phyloP scores from a whole-genome alignment of 2,888 invertebrate genomes.

The Meteorus cinctellus region DNA sequence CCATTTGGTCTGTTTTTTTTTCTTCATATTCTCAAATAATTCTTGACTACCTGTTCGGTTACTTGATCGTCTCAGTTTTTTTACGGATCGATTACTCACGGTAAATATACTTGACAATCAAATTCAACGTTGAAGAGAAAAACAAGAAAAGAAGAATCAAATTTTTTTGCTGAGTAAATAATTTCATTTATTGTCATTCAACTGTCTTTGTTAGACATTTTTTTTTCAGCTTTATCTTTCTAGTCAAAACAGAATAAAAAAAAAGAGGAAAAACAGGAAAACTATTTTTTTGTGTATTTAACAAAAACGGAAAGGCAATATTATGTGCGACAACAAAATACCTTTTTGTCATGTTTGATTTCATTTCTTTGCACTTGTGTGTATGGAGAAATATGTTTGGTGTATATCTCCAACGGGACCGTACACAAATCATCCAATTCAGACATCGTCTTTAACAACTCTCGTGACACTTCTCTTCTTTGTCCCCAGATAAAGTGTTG shows the following conservation, averaged over 20 bases:
- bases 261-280: neutral
- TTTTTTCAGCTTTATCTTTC: neutral
- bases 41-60: slow-evolving; percentile 17
- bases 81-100: slow-evolving; percentile 5
- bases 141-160: neutral
- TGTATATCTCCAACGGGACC: neutral
- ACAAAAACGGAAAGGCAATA: slow-evolving; percentile 45
- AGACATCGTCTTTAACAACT: slow-evolving; percentile 3
- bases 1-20: neutral
- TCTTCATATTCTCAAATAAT: slow-evolving; percentile 4
- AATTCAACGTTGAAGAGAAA: neutral
- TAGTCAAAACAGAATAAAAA: neutral
- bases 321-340: slow-evolving; percentile 47
- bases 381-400: slow-evolving; percentile 7
- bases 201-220: neutral
- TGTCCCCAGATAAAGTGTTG: neutral
- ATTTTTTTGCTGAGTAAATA: neutral
- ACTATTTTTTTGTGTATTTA: neutral
- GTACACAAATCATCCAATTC: neutral
- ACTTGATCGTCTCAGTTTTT: neutral
- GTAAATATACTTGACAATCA: slow-evolving; percentile 4
- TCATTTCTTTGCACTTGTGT: neutral
- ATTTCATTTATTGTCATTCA: neutral
- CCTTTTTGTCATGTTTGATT: neutral
- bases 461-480: neutral